Base-by-base conservation (phyloP, 1,140 invertebrate genomes). In the Gonioctena quinquepunctata region DNA sequence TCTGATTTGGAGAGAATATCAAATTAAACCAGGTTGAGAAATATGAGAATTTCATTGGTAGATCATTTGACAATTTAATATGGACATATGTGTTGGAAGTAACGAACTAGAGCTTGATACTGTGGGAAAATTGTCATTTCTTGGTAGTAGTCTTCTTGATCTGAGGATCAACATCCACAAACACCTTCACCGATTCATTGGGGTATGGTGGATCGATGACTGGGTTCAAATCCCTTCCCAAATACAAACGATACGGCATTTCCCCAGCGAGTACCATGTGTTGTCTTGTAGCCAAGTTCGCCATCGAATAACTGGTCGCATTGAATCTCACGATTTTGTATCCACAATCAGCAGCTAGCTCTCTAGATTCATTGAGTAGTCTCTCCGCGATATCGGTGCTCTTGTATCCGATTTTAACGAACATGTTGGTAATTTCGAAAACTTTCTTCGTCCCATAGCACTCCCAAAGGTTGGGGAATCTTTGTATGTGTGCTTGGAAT, bases 391-490 rank as follows among this genome's bases (percentile, higher is more conserved):
- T 67, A 4, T 84, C 83, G 23, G 74, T 71, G 11, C 76, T 73
- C 13, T 77, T 72, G 50, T 81, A 80, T 8, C 78, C 75, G 3
- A 74, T 66, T 60, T 77, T 75, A 3, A 86, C 84, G 7, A 83
- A 82, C 0, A 86, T n/a, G 61, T 83, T 78, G 26, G 70, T 54
- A 33, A 83, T 75, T 79, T 87, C 84, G 68, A 85, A 87, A 19
- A 86, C 68, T 62, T 80, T 82, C 11, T 70, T 48, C 1, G 82
- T 75, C 23, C 75, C 72, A 42, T 81, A 81, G 22, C 77, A 81
- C 26, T 82, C 52, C 79, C 81, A 86, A 2, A 86, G 57, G 48
- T 81, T 72, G 0, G 83, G 79, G 16, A 76, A 76, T 23, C 78
- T 68, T 8, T 74, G 75, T 8, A 85, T 67, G 74, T 83, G 82